These are phyloP conservation scores for Dromiciops gliroides DNA, from an alignment of 2,113 vertebrate genomes.

Conservation along the genomic window DNA sequence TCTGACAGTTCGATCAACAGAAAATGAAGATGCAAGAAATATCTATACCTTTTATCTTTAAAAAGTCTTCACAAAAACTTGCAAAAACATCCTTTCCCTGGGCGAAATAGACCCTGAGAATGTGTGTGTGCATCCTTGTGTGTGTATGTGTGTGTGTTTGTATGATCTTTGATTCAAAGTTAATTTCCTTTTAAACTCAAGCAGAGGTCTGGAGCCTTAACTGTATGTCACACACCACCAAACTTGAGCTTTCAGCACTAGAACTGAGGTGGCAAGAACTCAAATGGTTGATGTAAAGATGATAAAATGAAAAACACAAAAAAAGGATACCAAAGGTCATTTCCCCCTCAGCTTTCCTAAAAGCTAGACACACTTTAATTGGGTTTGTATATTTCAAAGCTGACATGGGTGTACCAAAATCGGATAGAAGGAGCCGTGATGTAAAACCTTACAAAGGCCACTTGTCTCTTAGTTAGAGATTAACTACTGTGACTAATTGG, in stretches of 20 bases:
- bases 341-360: constrained; percentile 52
- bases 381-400: constrained; percentile 73
- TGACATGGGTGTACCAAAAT: constrained; percentile 42
- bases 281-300: constrained; percentile 56
- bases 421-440: constrained; percentile 63
- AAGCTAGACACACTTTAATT: constrained; percentile 68
- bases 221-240: constrained; percentile 9
- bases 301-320: constrained; percentile 30
- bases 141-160: not conserved
- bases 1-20: constrained; percentile 24
- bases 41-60: not conserved
- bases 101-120: not conserved
- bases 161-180: constrained; percentile 2
- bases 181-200: constrained; percentile 23
- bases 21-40: constrained; percentile 29
- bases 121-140: not conserved
- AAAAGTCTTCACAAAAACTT: not conserved
- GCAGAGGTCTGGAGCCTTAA: constrained; percentile 15
- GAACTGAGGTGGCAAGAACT: constrained; percentile 58
- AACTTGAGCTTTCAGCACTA: constrained; percentile 53
- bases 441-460: constrained; percentile 68
- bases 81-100: not conserved
- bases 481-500: constrained; percentile 70
- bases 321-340: constrained; percentile 32
- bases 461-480: constrained; percentile 51